Evolutionary conservation across 1,140 invertebrate genomes (phyloP).

Genomic region (Sitophilus oryzae): DNA sequence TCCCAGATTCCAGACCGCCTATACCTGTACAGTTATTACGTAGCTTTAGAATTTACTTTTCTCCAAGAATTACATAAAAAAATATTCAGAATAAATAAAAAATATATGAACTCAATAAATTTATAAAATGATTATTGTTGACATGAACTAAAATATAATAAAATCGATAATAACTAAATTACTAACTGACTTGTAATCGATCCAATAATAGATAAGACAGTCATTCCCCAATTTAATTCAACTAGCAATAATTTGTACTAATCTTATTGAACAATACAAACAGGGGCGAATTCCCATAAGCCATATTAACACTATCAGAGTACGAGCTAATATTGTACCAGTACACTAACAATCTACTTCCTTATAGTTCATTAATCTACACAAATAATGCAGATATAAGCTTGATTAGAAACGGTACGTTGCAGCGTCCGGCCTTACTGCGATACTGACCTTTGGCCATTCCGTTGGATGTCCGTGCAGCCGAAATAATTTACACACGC

Average conservation of each 20-base stretch:
- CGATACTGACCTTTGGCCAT: slow-evolving; percentile 1
- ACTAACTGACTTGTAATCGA: too few relatives aligned
- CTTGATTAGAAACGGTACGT: background rate
- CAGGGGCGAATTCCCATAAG: background rate
- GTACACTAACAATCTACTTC: background rate
- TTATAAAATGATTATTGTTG: too few relatives aligned
- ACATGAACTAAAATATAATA: too few relatives aligned
- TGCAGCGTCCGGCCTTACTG: background rate
- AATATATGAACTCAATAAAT: too few relatives aligned
- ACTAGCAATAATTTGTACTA: background rate
- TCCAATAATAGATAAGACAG: too few relatives aligned
- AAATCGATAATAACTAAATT: too few relatives aligned
- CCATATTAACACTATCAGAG: background rate
- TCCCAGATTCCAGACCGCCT: too few relatives aligned
- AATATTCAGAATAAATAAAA: too few relatives aligned
- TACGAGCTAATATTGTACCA: background rate
- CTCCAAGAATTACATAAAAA: too few relatives aligned
- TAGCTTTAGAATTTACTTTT: too few relatives aligned
- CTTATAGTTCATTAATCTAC: background rate
- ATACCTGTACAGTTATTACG: too few relatives aligned
- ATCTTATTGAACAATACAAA: background rate
- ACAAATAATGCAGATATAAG: background rate
- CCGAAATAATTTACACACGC: slow-evolving; percentile 2
- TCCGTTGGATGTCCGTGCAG: background rate
- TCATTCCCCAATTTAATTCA: too few relatives aligned